phyloP scores from a whole-genome alignment of 1,140 invertebrate genomes.

The Chelonus insularis region DNA sequence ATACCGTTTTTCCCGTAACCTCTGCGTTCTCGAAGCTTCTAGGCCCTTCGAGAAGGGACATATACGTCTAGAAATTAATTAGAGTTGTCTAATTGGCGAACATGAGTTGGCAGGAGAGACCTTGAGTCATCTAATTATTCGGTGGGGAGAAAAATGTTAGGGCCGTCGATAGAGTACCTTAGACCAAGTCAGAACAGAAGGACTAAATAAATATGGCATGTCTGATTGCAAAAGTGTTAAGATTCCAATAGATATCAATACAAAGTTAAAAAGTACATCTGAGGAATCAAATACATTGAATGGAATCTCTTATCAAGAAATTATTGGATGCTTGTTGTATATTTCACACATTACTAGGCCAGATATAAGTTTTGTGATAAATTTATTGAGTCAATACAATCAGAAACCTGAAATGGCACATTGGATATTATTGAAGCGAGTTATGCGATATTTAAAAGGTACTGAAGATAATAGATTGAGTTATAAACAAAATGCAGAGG shows the following conservation, averaged over 20 bases:
- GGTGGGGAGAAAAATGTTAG: too few relatives aligned
- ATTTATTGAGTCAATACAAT: conserved; percentile 30
- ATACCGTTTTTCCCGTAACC: too few relatives aligned
- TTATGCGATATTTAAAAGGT: conserved; percentile 39
- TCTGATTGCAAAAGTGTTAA: conserved; percentile 30
- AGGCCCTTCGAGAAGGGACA: too few relatives aligned
- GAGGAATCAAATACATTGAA: conserved; percentile 19
- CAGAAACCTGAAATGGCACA: conserved; percentile 32
- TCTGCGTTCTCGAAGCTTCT: too few relatives aligned
- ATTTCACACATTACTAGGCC: conserved; percentile 43
- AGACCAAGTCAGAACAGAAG: too few relatives aligned
- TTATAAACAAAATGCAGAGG: conserved; percentile 8
- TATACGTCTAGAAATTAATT: too few relatives aligned
- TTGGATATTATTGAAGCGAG: conserved; percentile 36
- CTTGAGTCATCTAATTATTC: too few relatives aligned
- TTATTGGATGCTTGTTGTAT: conserved; percentile 45
- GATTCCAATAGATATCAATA: conserved; percentile 32
- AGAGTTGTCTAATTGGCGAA: too few relatives aligned
- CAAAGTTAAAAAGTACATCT: conserved; percentile 34
- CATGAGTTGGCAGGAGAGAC: too few relatives aligned
- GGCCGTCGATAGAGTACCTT: too few relatives aligned
- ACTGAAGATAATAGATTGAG: conserved; percentile 16
- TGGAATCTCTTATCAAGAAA: conserved; percentile 37
- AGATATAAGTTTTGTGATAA: conserved; percentile 45
- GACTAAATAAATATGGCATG: conserved; percentile 41